Evolutionary conservation across 2,888 invertebrate species (phyloP).

Genomic region (Chloroclystis v-ata): DNA sequence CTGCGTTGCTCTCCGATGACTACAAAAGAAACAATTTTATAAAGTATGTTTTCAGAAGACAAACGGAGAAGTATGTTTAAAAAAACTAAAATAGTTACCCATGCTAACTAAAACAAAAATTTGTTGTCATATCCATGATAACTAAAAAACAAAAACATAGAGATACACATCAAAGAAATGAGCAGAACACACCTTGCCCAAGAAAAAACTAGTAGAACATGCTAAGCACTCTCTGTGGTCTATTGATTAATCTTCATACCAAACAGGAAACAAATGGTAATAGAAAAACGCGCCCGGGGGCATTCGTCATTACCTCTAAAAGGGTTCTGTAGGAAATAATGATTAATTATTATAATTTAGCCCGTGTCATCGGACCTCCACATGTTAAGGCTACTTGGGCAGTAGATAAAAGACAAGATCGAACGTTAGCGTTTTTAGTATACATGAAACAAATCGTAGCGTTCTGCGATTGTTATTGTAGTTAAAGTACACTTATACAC

Average conservation of each 20-base stretch:
- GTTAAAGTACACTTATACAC: too few relatives aligned
- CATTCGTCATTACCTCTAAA: slow-evolving; percentile 58
- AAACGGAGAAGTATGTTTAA: too few relatives aligned
- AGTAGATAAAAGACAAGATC: slow-evolving; percentile 7
- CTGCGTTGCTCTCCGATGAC: too few relatives aligned
- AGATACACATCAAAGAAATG: slow-evolving; percentile 18
- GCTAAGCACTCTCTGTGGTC: slow-evolving; percentile 39
- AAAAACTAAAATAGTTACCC: too few relatives aligned
- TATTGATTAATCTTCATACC: slow-evolving; percentile 60
- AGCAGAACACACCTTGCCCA: slow-evolving; percentile 17
- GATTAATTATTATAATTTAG: slow-evolving; percentile 73
- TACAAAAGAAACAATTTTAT: too few relatives aligned
- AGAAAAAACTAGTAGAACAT: too few relatives aligned
- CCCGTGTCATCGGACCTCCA: slow-evolving; percentile 64
- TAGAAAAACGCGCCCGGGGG: slow-evolving; percentile 57
- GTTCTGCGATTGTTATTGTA: too few relatives aligned
- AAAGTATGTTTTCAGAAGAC: too few relatives aligned
- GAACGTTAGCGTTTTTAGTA: neutral
- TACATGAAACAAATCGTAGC: too few relatives aligned
- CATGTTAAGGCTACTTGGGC: slow-evolving; percentile 33
- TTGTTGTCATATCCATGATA: too few relatives aligned
- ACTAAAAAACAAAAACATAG: neutral
- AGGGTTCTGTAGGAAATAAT: slow-evolving; percentile 63
- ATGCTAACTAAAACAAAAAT: too few relatives aligned
- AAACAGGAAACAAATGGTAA: slow-evolving; percentile 61